These are phyloP conservation scores for Anoplopoma fimbria DNA, from an alignment of 2,113 vertebrate genomes.

Conservation along the genomic window DNA sequence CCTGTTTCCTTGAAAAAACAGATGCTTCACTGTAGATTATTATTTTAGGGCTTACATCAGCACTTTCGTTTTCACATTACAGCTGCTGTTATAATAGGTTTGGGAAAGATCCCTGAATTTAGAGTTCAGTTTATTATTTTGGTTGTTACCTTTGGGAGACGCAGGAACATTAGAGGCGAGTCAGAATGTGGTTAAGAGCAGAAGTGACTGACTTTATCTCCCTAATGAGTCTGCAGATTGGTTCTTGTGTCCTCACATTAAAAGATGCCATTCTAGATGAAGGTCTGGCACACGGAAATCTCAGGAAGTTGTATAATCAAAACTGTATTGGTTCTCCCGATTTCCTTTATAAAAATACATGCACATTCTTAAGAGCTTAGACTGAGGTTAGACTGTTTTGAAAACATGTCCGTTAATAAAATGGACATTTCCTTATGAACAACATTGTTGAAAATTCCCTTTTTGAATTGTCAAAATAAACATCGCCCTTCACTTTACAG, in stretches of 20 bases:
- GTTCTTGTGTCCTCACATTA: not conserved
- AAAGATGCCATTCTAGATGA: not conserved
- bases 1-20: too few species aligned
- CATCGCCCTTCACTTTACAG: not conserved
- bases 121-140: not conserved
- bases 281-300: not conserved
- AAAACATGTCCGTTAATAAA: not conserved
- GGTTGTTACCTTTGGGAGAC: not conserved
- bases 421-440: not conserved
- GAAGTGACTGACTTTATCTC: not conserved
- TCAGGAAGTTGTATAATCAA: not conserved
- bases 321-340: not conserved
- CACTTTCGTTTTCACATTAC: too few species aligned
- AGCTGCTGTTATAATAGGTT: not conserved
- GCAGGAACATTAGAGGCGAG: not conserved
- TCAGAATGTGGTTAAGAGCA: not conserved
- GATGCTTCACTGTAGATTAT: too few species aligned
- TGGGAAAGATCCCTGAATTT: not conserved
- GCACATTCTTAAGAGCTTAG: not conserved
- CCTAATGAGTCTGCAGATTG: not conserved
- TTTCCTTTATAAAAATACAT: not conserved
- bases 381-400: not conserved
- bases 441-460: too few species aligned
- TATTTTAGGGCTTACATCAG: too few species aligned
- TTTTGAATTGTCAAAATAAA: not conserved